Evolutionary conservation across 2,113 vertebrate genomes (phyloP), one percentile per base, ranked within the genome.

Genomic region (Chascanopsetta lugubris): DNA sequence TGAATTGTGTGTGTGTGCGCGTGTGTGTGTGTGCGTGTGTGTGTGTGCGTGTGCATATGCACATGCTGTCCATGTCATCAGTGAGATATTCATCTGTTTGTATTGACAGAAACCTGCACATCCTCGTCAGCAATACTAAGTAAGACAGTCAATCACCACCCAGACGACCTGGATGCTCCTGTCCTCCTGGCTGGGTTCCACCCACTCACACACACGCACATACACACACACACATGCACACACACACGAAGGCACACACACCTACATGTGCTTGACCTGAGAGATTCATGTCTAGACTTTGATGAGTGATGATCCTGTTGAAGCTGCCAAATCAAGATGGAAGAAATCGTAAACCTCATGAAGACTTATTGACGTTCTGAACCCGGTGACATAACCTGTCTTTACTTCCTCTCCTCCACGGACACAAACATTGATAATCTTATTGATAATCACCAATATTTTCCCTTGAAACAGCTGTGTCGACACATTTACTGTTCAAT

Each of bases 61-160:
- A 18, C 10, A 10, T 18, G 13, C 4, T 45, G 18, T 65, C 18
- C 10, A 5, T 57, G 34, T 32, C 17, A 32, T 48, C 61, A 75
- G 67, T 68, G 72, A 77, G 65, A 79, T 74, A 60, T 51, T 51
- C 65, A 60, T 51, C 63, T 75, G 64, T 63, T 77, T 77, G 73
- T 86, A 85, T 85, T 84, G 82, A 88, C 78, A 83, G 63, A 51
- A 51, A 13, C 4, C 50, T 79, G n/a, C n/a, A 59, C 60, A 61
- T 42, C 46, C 42, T 75, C 20, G 51, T 86, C 83, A 83, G 86
- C 85, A 82, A 68, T 83, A 74, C 62, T 70, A 51, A 58, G 43
- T 45, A 57, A 57, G 61, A 73, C 67, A 83, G 70, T 90, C 75
- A 84, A 86, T 90, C 68, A 87, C 79, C 4, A 4, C n/a, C 48